Percentiles rank a stretch among this genome's conserved stretches.
These are phyloP conservation scores for Furcula furcula DNA, from an alignment of 2,888 invertebrate species.

Conservation along the genomic window DNA sequence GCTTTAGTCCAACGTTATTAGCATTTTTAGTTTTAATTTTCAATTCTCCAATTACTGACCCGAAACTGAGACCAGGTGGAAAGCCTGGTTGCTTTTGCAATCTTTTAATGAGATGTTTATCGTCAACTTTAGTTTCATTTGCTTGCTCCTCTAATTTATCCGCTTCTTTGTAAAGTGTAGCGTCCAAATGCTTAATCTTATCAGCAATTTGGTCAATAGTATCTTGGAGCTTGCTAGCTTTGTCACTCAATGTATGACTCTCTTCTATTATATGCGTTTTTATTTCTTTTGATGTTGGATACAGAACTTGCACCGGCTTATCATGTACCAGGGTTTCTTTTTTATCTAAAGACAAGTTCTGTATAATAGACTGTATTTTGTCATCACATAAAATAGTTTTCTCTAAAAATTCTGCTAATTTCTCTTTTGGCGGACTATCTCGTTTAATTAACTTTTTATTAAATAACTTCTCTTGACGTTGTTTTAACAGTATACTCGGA, in stretches of 20 bases:
- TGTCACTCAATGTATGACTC: constrained; percentile 39
- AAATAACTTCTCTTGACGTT: constrained; percentile 37
- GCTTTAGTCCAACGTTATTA: constrained; percentile 60
- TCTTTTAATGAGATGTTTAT: constrained; percentile 52
- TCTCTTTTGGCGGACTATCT: constrained; percentile 72
- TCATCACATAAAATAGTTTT: constrained; percentile 71
- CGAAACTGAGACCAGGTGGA: constrained; percentile 64
- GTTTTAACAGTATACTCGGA: constrained; percentile 41
- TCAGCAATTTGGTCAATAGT: constrained; percentile 53
- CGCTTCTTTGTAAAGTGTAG: constrained; percentile 19
- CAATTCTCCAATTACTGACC: constrained; percentile 72
- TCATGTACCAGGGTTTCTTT: constrained; percentile 37
- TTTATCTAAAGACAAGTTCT: constrained; percentile 67
- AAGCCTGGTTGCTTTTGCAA: constrained; percentile 62
- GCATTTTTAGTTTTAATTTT: constrained; percentile 66
- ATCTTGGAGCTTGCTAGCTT: constrained; percentile 41
- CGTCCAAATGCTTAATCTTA: constrained; percentile 43
- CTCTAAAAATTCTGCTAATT: constrained; percentile 67
- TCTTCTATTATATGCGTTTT: constrained; percentile 30
- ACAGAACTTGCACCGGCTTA: constrained; percentile 24
- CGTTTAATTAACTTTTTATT: constrained; percentile 42
- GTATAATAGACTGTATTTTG: constrained; percentile 71
- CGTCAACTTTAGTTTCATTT: constrained; percentile 26
- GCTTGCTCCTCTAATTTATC: constrained; percentile 13
- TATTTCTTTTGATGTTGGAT: constrained; percentile 26